A percentile compares a stretch with the other conserved stretches of the same genome.
Conservation (phyloP, 1,140 invertebrate species). For the Hestina assimilis region DNA sequence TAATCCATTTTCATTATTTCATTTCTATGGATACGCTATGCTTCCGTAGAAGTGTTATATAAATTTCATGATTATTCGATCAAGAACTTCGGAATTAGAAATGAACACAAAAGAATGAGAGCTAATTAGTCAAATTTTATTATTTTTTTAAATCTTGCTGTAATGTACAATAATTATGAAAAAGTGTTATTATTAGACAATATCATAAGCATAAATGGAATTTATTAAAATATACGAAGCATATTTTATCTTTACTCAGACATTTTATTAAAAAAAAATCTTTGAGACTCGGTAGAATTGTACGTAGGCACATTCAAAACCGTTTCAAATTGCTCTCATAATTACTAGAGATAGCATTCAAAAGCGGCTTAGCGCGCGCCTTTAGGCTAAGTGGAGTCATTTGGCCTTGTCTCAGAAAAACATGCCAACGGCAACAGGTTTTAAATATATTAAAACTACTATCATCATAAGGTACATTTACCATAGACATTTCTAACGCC, state of each 20-base stretch:
- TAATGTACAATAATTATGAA: no score
- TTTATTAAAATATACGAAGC: not conserved
- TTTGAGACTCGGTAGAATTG: no score
- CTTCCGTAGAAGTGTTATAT: no score
- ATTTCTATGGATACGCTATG: no score
- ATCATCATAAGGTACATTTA: not conserved
- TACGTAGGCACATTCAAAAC: not conserved
- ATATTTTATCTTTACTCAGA: not conserved
- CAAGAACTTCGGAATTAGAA: no score
- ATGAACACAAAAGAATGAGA: no score
- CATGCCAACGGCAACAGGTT: constrained; percentile 22
- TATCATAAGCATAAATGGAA: not conserved
- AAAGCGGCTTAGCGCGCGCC: constrained; percentile 10
- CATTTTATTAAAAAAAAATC: no score
- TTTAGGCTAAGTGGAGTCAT: constrained; percentile 13
- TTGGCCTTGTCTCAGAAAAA: constrained; percentile 23
- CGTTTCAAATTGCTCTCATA: constrained; percentile 11
- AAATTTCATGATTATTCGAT: no score
- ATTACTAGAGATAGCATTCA: constrained; percentile 14
- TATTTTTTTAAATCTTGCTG: not conserved
- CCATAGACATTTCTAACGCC: not conserved
- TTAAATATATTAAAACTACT: constrained; percentile 7
- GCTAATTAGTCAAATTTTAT: no score
- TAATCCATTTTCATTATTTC: no score
- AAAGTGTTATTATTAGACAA: no score